Base-by-base conservation (phyloP, 2,888 invertebrate species). In the Spodoptera exigua region DNA sequence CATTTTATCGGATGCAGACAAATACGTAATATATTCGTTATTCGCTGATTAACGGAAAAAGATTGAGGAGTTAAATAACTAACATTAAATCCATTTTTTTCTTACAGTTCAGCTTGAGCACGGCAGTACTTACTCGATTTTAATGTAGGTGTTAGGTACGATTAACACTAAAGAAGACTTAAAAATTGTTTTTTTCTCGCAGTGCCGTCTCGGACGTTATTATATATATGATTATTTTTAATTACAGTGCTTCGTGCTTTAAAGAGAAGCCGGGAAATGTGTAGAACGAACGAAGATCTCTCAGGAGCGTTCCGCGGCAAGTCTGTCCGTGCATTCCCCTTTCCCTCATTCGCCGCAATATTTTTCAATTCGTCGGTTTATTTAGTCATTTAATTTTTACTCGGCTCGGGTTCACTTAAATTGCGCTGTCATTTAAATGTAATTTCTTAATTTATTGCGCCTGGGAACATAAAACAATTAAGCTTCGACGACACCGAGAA, bases 401-500 rank as follows among this genome's bases (percentile, higher is more conserved):
- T 64, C 70, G 46, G 63, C 69, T 66, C 63, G 56, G 44, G 61
- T 60, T 61, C 63, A 76, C 60, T 75, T 68, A 63, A 71, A 76
- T 76, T 68, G 54, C 60, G 49, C 46, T 70, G 43, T 62, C 56
- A 73, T 75, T 75, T 67, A 70, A 70, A 73, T 64, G 41, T 66
- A 67, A 72, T 72, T 76, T 69, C 55, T 65, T 66, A 73, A 76
- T 74, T 76, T 76, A 67, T 70, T 52, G 61, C 75, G 62, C 52
- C 41, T 48, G 45, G 57, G 58, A 65, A 75, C 64, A 75, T 70
- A 49, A 72, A 72, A 62, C 65, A 77, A 77, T 77, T 76, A 76
- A 52, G 62, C 52, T 62, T 55, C 62, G 56, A 57, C 46, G 52
- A 44, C 12, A 45, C 43, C 56, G 56, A 58, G 48, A 47, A 57